A percentile compares a stretch with the other conserved stretches of the same genome.
phyloP scores from a whole-genome alignment of 1,140 invertebrate genomes.

The Holotrichia oblita region DNA sequence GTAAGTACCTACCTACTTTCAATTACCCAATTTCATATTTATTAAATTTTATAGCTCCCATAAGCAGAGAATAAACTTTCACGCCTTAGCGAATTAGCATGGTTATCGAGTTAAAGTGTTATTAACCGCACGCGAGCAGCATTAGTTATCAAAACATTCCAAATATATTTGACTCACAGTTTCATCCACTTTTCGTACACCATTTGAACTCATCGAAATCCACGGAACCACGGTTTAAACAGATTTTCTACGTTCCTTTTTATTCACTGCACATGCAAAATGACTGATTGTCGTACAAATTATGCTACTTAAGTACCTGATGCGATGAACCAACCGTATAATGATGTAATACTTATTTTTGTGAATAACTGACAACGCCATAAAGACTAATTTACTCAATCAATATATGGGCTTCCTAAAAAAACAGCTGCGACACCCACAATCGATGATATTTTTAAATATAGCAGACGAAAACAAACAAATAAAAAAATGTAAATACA shows the following conservation, averaged over 20 bases:
- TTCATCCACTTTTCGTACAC: conserved; percentile 16
- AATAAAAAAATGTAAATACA: conserved; percentile 14
- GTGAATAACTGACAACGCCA: conserved; percentile 62
- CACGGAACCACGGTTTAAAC: conserved; percentile 61
- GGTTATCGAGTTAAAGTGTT: background rate
- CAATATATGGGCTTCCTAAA: conserved; percentile 34
- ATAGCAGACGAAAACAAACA: background rate
- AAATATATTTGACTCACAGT: conserved; percentile 1
- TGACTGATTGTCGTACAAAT: background rate
- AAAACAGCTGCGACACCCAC: conserved; percentile 4
- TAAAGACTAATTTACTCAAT: background rate
- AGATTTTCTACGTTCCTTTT: background rate
- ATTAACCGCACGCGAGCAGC: background rate
- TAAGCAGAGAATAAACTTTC: conserved; percentile 18
- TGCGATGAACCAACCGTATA: background rate
- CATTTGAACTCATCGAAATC: background rate
- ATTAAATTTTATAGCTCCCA: background rate
- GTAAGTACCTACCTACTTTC: background rate
- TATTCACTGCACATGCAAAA: background rate
- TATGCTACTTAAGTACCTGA: background rate
- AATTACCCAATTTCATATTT: background rate
- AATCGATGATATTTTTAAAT: background rate
- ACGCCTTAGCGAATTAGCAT: conserved; percentile 22
- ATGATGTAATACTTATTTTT: conserved; percentile 22
- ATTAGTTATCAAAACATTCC: background rate